phyloP scores from a whole-genome alignment of 2,113 vertebrate species.

The Salvelinus alpinus region DNA sequence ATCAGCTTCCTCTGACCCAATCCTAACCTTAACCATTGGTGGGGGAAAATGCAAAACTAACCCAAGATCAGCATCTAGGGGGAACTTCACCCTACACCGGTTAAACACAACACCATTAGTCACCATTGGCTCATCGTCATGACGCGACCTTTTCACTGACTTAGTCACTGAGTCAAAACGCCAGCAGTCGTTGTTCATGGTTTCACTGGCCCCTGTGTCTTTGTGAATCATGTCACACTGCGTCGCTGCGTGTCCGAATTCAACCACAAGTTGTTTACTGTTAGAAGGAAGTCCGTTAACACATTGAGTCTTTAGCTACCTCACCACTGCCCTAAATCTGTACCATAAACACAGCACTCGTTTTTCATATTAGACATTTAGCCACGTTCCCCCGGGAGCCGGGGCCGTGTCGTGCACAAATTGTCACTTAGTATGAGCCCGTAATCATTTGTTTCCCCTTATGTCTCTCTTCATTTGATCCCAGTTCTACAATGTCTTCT shows the following conservation, averaged over 20 bases:
- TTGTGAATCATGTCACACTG: not conserved
- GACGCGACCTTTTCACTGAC: not conserved
- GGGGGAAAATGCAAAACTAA: no score
- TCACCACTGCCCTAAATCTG: constrained; percentile 51
- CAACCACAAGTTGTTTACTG: not conserved
- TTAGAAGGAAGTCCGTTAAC: constrained; percentile 28
- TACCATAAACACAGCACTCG: constrained; percentile 53
- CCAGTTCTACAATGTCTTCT: constrained; percentile 58
- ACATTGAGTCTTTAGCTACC: constrained; percentile 44
- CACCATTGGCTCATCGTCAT: not conserved
- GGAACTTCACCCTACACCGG: no score
- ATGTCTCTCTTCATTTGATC: constrained; percentile 67
- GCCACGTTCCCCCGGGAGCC: constrained; percentile 62
- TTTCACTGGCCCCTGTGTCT: not conserved
- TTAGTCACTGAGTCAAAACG: not conserved
- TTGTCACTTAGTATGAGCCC: constrained; percentile 60
- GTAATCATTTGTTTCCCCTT: constrained; percentile 74
- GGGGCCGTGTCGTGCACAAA: constrained; percentile 62
- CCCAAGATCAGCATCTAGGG: no score
- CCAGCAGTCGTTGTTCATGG: not conserved
- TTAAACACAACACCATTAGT: not conserved
- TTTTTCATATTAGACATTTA: constrained; percentile 64
- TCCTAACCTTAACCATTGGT: no score
- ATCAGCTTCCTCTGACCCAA: no score
- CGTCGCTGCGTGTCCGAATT: not conserved